A percentile compares a stretch with the other conserved stretches of the same genome.
Evolutionary conservation across 1,140 invertebrate genomes (phyloP).

Genomic region (Drosophila mojavensis): DNA sequence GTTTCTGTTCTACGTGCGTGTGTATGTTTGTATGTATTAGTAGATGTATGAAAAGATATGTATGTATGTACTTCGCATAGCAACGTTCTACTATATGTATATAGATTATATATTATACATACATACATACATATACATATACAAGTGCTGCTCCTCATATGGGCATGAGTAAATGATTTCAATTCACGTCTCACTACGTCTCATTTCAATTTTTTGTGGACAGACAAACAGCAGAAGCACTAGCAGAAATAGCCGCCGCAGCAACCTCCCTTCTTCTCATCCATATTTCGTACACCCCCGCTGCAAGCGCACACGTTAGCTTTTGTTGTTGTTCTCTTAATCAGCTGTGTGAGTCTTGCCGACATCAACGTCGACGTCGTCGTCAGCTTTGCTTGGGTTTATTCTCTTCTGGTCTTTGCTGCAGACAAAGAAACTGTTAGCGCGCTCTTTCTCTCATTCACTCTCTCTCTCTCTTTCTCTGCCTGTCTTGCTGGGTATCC

Average conservation of each 20-base stretch:
- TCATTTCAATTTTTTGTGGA: constrained; percentile 50
- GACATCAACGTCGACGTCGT: neutral
- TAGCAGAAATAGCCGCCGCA: neutral
- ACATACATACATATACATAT: constrained; percentile 5
- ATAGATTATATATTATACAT: constrained; percentile 14
- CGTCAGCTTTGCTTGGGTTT: constrained; percentile 17
- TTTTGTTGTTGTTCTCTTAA: constrained; percentile 46
- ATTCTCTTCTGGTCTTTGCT: constrained; percentile 14
- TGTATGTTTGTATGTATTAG: constrained; percentile 37
- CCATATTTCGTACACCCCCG: constrained; percentile 20
- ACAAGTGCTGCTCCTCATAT: constrained; percentile 29
- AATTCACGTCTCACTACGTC: constrained; percentile 59
- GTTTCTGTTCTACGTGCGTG: constrained; percentile 50
- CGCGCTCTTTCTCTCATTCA: constrained; percentile 6
- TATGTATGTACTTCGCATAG: constrained; percentile 17
- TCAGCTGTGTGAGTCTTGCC: constrained; percentile 59
- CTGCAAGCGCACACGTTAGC: constrained; percentile 1
- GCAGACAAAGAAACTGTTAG: constrained; percentile 70
- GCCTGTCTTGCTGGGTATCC: constrained; percentile 46
- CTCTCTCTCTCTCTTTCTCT: no score
- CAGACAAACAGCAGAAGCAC: constrained; percentile 38
- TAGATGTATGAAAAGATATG: constrained; percentile 1
- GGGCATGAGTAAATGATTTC: constrained; percentile 68
- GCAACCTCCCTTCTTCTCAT: neutral
- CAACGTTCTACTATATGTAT: constrained; percentile 17